A percentile compares a stretch with the other conserved stretches of the same genome.
Conservation (phyloP, 2,113 vertebrate genomes). For the Ptilonorhynchus violaceus region DNA sequence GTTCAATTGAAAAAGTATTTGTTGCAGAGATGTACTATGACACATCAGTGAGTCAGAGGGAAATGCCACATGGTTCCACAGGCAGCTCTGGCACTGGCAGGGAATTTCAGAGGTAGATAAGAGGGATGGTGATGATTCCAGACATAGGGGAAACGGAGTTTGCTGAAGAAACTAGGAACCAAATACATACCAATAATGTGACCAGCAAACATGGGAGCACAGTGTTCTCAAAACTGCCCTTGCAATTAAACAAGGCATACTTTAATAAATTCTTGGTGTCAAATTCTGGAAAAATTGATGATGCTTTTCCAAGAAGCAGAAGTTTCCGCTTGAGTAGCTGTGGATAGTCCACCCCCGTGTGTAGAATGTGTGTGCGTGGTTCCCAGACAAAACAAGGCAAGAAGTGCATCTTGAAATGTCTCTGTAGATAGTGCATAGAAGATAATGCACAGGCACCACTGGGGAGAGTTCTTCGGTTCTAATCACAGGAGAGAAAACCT, state of each 20-base stretch:
- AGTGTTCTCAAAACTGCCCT: neutral
- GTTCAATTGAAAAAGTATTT: neutral
- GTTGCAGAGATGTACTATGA: neutral
- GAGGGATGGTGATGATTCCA: neutral
- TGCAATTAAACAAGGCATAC: neutral
- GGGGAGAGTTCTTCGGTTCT: neutral
- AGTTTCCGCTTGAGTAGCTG: neutral
- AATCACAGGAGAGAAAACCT: neutral
- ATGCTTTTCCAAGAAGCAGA: neutral
- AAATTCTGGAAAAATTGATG: neutral
- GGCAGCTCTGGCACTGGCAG: neutral
- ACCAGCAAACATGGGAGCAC: neutral
- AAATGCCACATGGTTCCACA: neutral
- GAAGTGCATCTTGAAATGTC: neutral
- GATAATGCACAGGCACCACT: neutral
- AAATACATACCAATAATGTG: neutral
- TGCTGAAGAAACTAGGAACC: neutral
- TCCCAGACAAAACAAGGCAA: neutral
- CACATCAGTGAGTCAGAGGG: conserved; percentile 6
- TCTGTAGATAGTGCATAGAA: neutral
- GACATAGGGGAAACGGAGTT: neutral
- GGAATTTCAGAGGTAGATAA: neutral
- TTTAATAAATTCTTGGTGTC: neutral
- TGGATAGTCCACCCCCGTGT: neutral
- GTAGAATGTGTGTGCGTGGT: neutral